A percentile compares a stretch with the other conserved stretches of the same genome.
These are phyloP conservation scores for Metellina segmentata DNA, from an alignment of 2,888 invertebrate species.

Conservation along the genomic window DNA sequence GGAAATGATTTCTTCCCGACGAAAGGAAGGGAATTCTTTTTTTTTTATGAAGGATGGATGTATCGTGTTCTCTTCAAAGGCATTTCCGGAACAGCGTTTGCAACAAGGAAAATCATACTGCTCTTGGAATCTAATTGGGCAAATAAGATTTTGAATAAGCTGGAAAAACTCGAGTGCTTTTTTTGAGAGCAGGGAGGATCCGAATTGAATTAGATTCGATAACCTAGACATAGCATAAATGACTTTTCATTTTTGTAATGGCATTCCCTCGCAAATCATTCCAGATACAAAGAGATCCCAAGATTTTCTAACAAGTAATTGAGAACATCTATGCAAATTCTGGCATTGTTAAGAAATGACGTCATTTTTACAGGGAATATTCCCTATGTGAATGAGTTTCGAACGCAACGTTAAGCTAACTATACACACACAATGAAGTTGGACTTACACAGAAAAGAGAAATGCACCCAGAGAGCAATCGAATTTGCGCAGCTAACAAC, in stretches of 20 bases:
- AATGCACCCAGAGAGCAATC: no score
- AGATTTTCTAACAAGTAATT: not conserved
- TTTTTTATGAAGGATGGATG: not conserved
- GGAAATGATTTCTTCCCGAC: not conserved
- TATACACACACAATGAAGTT: no score
- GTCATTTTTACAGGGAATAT: no score
- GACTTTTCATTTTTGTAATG: not conserved
- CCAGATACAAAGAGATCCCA: not conserved
- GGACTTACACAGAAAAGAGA: no score
- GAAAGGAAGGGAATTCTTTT: not conserved
- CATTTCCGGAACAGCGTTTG: not conserved
- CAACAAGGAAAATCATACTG: not conserved
- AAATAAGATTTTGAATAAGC: not conserved
- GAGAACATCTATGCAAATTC: no score
- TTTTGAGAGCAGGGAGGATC: not conserved
- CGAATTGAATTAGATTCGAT: not conserved
- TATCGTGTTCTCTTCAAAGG: not conserved
- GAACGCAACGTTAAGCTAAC: no score
- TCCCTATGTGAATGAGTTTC: no score
- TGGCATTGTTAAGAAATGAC: no score
- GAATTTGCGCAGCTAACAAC: no score
- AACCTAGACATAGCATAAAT: not conserved
- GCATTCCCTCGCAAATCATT: not conserved
- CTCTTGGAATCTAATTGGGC: not conserved
- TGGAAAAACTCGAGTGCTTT: not conserved